Evolutionary conservation across 2,888 invertebrate genomes (phyloP).

Genomic region (Achlya flavicornis): DNA sequence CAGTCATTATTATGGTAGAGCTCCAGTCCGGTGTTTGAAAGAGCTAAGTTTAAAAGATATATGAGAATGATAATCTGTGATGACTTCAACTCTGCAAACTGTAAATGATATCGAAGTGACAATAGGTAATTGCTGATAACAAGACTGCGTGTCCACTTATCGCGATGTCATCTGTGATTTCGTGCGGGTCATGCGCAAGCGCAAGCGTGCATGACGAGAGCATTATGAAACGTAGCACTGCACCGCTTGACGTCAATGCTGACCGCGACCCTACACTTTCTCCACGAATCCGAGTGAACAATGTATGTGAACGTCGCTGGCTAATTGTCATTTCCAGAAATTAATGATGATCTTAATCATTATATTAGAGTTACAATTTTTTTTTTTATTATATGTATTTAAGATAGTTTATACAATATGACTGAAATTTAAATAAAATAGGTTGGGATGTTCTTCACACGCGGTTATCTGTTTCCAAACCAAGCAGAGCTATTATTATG

Average conservation of each 20-base stretch:
- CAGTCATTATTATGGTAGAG: neutral
- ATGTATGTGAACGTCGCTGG: constrained; percentile 31
- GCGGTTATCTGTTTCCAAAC: too few species aligned
- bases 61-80: neutral
- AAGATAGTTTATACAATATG: too few species aligned
- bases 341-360: neutral
- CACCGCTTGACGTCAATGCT: constrained; percentile 69
- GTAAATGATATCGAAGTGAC: neutral
- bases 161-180: constrained; percentile 35
- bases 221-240: constrained; percentile 55
- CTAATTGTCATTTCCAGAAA: neutral
- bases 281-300: constrained; percentile 45
- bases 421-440: too few species aligned
- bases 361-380: neutral
- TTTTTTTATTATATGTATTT: too few species aligned
- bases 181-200: constrained; percentile 33
- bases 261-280: constrained; percentile 64
- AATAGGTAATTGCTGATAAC: neutral
- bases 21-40: neutral
- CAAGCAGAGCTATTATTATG: too few species aligned
- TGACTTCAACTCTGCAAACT: neutral
- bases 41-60: neutral
- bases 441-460: too few species aligned
- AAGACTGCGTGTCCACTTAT: constrained; percentile 31
- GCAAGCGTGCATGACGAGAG: constrained; percentile 33